Percentiles rank a stretch among this genome's conserved stretches.
phyloP scores from a whole-genome alignment of 2,888 invertebrate species.

The Chrysolina oricalcia region DNA sequence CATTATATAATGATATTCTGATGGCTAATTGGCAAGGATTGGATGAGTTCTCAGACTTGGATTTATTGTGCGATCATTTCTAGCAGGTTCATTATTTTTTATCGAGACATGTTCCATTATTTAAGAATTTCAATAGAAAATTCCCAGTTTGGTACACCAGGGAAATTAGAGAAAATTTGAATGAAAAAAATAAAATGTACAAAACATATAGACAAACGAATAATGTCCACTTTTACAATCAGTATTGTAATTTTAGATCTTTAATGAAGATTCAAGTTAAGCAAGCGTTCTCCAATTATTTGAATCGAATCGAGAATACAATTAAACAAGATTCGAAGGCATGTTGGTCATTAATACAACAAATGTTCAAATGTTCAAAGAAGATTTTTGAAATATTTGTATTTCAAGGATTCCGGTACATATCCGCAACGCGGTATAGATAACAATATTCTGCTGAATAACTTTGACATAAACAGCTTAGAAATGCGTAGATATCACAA shows the following conservation, averaged over 20 bases:
- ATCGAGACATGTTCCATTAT: constrained; percentile 2
- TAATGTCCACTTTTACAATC: background rate
- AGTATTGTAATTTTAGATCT: constrained; percentile 18
- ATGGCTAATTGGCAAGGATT: background rate
- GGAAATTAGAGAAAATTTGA: constrained; percentile 9
- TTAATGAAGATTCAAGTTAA: background rate
- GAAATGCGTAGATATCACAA: too few relatives aligned
- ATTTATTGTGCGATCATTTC: constrained; percentile 10
- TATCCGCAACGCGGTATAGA: too few relatives aligned
- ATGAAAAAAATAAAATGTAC: constrained; percentile 1
- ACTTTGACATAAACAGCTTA: too few relatives aligned
- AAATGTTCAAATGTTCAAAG: too few relatives aligned
- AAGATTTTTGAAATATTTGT: background rate
- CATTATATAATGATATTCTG: background rate
- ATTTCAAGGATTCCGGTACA: too few relatives aligned
- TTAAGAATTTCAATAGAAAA: background rate
- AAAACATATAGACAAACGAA: constrained; percentile 11
- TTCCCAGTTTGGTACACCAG: constrained; percentile 3
- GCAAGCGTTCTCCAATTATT: background rate
- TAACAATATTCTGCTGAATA: too few relatives aligned
- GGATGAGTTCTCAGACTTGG: background rate
- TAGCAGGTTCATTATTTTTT: constrained; percentile 5
- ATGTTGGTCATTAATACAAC: background rate
- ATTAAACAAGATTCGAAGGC: too few relatives aligned
- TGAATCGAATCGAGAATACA: background rate